A percentile compares a stretch with the other conserved stretches of the same genome.
Evolutionary conservation across 2,113 vertebrate species (phyloP).

Genomic region (Butorides virescens): DNA sequence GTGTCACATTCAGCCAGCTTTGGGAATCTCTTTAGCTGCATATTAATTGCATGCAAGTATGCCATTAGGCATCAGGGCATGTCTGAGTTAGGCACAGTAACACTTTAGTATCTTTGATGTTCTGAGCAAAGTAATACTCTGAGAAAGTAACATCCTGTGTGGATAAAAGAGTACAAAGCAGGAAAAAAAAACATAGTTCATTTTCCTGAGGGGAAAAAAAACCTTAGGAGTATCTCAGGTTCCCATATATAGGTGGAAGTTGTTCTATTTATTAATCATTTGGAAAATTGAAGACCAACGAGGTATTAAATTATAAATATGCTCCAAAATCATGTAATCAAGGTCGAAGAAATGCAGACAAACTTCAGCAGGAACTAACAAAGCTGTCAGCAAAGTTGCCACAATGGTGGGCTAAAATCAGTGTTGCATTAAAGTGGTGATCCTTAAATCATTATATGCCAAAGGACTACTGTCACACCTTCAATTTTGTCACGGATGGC

Average conservation of each 20-base stretch:
- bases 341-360: not conserved
- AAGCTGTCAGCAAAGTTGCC: not conserved
- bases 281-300: not conserved
- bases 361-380: not conserved
- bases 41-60: constrained; percentile 34
- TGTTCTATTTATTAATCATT: not conserved
- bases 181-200: not conserved
- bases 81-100: not conserved
- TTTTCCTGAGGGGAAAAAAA: not conserved
- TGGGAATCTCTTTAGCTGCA: constrained; percentile 36
- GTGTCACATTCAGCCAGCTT: constrained; percentile 39
- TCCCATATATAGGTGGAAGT: not conserved
- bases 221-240: not conserved
- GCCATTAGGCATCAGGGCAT: not conserved
- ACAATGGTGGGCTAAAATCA: not conserved
- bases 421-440: not conserved
- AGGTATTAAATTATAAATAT: not conserved
- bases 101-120: not conserved
- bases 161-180: not conserved
- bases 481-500: not conserved
- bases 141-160: not conserved
- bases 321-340: not conserved
- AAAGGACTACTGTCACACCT: not conserved
- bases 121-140: not conserved
- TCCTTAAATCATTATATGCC: not conserved